These are phyloP conservation scores for Xiphias gladius DNA, from an alignment of 2,113 vertebrate species.

Conservation along the genomic window DNA sequence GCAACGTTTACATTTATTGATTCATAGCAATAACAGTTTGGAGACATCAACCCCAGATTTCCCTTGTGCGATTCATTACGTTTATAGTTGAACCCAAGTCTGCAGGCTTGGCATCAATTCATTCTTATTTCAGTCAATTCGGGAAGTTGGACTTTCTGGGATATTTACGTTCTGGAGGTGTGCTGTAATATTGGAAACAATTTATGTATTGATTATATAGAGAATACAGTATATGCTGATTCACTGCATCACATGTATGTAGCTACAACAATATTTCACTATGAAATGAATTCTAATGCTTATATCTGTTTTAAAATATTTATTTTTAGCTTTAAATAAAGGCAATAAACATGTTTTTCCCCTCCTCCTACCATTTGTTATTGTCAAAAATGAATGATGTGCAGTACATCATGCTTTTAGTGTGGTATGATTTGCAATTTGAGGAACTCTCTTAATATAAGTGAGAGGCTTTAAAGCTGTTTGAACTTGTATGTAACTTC, in stretches of 20 bases:
- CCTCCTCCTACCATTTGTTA: background rate
- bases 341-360: background rate
- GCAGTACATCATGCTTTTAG: background rate
- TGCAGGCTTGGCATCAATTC: background rate
- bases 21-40: slow-evolving; percentile 45
- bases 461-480: slow-evolving; percentile 8
- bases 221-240: background rate
- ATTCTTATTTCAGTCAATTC: background rate
- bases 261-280: background rate
- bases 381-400: background rate
- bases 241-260: background rate
- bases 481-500: background rate
- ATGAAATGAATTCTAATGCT: background rate
- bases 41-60: slow-evolving; percentile 16
- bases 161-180: background rate
- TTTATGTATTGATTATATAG: background rate
- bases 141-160: background rate
- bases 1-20: slow-evolving; percentile 52
- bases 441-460: background rate
- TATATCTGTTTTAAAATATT: background rate
- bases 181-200: background rate
- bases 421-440: slow-evolving; percentile 12
- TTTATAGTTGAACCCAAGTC: background rate
- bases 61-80: slow-evolving; percentile 15
- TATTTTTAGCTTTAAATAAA: background rate